Percentiles rank a stretch among this genome's conserved stretches.
phyloP scores from a whole-genome alignment of 2,797 vertebrate genomes.

The Cichlasoma orientale region DNA sequence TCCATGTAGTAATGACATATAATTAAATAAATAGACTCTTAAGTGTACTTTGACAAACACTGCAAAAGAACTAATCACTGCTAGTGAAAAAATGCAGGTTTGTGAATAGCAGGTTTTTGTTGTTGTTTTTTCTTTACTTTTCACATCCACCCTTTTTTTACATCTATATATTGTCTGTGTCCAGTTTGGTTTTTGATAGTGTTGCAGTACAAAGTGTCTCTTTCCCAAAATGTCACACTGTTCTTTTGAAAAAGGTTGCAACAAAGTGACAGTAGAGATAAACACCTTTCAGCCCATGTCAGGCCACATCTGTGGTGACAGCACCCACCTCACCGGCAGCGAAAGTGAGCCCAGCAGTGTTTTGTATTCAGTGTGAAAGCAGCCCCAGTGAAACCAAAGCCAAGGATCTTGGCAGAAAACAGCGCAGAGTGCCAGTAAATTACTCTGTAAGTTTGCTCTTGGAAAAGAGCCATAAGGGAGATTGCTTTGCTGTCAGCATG shows the following conservation, averaged over 20 bases:
- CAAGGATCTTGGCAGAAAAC: neutral
- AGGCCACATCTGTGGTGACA: neutral
- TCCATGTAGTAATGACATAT: neutral
- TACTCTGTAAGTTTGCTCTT: neutral
- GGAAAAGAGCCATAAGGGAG: neutral
- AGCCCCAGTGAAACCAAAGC: neutral
- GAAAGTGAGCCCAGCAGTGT: neutral
- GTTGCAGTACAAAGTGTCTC: neutral
- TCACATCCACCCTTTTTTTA: neutral
- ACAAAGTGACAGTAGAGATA: neutral
- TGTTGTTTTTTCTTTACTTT: neutral
- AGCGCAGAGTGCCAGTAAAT: neutral
- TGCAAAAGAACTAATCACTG: neutral
- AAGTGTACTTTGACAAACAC: fast-evolving
- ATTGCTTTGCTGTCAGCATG: neutral
- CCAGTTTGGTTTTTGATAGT: neutral
- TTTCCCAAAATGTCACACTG: neutral
- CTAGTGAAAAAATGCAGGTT: fast-evolving
- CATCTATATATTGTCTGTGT: neutral
- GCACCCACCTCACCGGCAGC: neutral
- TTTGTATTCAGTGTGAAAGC: neutral
- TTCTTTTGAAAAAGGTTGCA: neutral
- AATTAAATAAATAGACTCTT: fast-evolving
- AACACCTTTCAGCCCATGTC: neutral
- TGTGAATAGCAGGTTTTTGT: neutral